A percentile compares a stretch with the other conserved stretches of the same genome.
phyloP scores from a whole-genome alignment of 2,797 vertebrate genomes.

The Manis javanica region DNA sequence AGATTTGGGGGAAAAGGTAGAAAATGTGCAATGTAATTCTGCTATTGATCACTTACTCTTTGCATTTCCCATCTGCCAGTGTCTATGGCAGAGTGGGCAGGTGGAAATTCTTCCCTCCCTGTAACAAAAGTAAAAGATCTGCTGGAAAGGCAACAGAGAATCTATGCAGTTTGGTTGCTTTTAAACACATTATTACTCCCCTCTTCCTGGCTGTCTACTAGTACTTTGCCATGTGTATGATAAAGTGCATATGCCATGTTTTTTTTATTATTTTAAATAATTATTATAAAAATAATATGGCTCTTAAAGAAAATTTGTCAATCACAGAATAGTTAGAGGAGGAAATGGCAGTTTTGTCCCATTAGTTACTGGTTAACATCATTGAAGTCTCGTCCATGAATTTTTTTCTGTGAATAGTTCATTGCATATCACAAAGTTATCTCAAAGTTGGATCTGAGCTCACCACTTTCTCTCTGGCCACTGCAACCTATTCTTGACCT shows the following conservation, averaged over 20 bases:
- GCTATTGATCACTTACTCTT: background rate
- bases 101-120: background rate
- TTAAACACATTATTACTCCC: background rate
- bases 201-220: background rate
- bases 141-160: background rate
- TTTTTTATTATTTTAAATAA: background rate
- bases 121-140: background rate
- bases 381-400: background rate
- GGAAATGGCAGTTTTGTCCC: background rate
- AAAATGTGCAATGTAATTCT: background rate
- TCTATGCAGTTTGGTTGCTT: background rate
- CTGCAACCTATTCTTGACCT: background rate
- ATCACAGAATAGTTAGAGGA: background rate
- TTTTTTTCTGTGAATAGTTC: background rate
- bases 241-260: background rate
- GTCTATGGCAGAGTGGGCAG: background rate
- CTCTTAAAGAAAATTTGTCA: constrained; percentile 4
- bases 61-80: background rate
- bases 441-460: background rate
- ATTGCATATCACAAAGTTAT: background rate
- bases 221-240: background rate
- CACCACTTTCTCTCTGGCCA: background rate
- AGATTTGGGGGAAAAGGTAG: background rate
- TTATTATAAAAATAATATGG: background rate
- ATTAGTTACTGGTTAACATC: background rate